These are phyloP conservation scores for Portevinia maculata DNA, from an alignment of 2,888 invertebrate species.

Conservation along the genomic window DNA sequence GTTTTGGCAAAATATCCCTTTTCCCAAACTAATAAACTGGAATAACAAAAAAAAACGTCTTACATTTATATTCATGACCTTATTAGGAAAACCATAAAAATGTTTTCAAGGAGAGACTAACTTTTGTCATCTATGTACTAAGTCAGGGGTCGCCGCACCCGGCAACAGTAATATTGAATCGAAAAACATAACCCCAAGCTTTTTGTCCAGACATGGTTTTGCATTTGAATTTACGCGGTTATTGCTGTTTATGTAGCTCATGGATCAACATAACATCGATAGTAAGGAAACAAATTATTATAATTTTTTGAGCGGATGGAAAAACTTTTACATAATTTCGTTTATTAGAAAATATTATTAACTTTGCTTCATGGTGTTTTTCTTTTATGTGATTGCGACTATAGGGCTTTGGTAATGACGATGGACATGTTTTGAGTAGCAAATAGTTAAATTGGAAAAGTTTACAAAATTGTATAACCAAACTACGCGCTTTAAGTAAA, in stretches of 20 bases:
- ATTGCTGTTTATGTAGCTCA: neutral
- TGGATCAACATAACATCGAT: neutral
- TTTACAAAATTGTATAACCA: no score
- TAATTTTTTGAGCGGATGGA: neutral
- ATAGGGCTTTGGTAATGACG: neutral
- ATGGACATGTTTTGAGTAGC: neutral
- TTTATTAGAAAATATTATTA: neutral
- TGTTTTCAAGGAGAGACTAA: neutral
- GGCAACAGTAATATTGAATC: neutral
- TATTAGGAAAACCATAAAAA: slow-evolving; percentile 24
- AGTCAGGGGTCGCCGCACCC: no score
- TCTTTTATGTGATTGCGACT: neutral
- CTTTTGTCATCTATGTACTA: no score
- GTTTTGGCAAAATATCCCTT: no score
- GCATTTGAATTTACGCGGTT: neutral
- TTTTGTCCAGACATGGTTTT: neutral
- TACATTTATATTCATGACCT: slow-evolving; percentile 16
- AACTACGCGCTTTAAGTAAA: no score
- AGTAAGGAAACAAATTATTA: slow-evolving; percentile 1
- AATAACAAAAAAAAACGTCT: no score
- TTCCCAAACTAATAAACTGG: no score
- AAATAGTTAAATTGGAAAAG: neutral
- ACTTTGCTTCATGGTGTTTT: neutral
- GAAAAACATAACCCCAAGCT: neutral
- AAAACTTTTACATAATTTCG: neutral